phyloP scores from a whole-genome alignment of 2,113 vertebrate genomes.

The Ophiodon elongatus region DNA sequence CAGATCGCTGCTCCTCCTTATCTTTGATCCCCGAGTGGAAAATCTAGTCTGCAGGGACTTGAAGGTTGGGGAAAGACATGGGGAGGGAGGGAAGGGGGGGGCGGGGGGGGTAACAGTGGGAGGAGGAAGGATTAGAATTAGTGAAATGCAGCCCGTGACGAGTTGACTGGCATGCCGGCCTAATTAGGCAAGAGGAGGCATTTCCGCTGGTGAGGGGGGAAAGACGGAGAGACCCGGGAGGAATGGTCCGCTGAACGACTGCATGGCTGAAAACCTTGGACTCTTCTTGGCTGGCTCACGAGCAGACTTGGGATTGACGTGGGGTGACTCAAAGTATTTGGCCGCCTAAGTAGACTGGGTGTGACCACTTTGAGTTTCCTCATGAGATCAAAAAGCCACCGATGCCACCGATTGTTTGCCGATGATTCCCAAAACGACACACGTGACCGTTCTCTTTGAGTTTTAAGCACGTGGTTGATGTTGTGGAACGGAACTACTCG shows the following conservation, averaged over 20 bases:
- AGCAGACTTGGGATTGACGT: not conserved
- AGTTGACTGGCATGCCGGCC: conserved; percentile 43
- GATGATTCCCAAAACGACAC: not conserved
- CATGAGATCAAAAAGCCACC: no score
- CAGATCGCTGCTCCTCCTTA: conserved; percentile 65
- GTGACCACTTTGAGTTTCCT: not conserved
- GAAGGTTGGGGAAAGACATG: conserved; percentile 22
- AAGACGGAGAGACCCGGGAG: not conserved
- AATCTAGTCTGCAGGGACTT: conserved; percentile 59
- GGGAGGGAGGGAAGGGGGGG: conserved; percentile 17
- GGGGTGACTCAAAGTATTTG: not conserved
- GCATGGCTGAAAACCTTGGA: not conserved
- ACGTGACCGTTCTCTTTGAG: not conserved
- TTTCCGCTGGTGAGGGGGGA: conserved; percentile 58
- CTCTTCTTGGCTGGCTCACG: not conserved
- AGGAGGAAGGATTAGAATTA: conserved; percentile 64
- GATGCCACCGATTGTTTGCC: not conserved
- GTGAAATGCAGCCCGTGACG: conserved; percentile 65
- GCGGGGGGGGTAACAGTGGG: conserved; percentile 35
- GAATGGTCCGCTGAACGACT: conserved; percentile 2
- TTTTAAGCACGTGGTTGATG: not conserved
- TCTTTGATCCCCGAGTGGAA: conserved; percentile 78
- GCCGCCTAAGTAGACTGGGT: not conserved
- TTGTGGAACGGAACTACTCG: not conserved
- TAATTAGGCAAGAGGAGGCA: conserved; percentile 69